Evolutionary conservation across 2,113 vertebrate genomes (phyloP).

Genomic region (Alethe diademata): DNA sequence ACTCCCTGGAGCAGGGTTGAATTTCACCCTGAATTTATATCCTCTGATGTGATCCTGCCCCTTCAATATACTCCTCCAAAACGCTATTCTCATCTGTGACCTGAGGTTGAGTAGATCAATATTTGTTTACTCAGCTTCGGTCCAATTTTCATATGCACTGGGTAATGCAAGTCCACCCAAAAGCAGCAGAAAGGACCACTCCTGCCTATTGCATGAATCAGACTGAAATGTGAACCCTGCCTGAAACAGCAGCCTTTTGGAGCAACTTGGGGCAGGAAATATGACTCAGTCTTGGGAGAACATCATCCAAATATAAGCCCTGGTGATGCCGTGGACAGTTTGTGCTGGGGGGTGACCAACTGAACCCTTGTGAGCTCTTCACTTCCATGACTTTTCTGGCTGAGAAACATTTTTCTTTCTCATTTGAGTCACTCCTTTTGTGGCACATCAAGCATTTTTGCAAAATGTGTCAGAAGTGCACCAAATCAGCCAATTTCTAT

Average conservation of each 20-base stretch:
- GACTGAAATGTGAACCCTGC: background rate
- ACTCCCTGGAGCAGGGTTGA: background rate
- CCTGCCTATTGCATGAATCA: background rate
- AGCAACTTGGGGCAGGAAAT: background rate
- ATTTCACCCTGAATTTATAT: background rate
- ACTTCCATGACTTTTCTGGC: background rate
- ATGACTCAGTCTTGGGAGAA: background rate
- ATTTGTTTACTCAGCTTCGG: background rate
- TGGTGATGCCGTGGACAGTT: background rate
- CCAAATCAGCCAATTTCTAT: background rate
- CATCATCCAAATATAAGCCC: background rate
- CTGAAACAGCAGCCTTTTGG: background rate
- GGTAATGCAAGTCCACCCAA: background rate
- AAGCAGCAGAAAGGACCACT: background rate
- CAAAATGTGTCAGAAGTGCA: background rate
- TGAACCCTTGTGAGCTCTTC: background rate
- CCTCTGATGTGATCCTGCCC: background rate
- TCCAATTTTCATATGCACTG: background rate
- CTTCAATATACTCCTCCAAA: background rate
- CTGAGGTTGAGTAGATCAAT: conserved; percentile 17
- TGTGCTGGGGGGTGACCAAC: background rate
- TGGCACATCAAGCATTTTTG: background rate
- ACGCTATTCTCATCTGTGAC: background rate
- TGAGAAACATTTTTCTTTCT: background rate
- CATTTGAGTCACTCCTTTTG: background rate